These are phyloP conservation scores for Fragum sueziense DNA, from an alignment of 2,888 invertebrate genomes.

Conservation along the genomic window DNA sequence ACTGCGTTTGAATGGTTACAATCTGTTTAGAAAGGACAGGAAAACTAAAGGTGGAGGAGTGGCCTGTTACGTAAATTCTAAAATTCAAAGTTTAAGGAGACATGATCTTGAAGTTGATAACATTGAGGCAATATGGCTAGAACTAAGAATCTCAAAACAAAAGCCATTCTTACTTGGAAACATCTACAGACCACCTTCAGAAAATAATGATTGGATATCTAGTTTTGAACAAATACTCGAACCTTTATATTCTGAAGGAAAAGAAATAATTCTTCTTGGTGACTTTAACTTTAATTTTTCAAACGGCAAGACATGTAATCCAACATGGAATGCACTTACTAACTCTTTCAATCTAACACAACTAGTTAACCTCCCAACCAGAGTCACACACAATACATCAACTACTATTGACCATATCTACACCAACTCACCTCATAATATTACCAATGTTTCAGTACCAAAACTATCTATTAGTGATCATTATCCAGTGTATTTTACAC, in stretches of 20 bases:
- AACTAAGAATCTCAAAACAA: constrained; percentile 5
- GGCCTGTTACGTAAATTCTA: constrained; percentile 16
- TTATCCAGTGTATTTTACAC: constrained; percentile 19
- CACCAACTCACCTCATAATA: constrained; percentile 12
- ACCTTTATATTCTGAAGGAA: constrained; percentile 7
- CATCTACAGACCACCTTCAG: constrained; percentile 17
- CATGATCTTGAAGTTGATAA: neutral
- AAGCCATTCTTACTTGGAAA: constrained; percentile 8
- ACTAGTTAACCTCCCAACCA: constrained; percentile 19
- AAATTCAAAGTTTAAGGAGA: constrained; percentile 68
- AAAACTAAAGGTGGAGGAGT: too few relatives aligned
- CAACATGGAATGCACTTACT: constrained; percentile 6
- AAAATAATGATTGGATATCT: neutral
- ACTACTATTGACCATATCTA: constrained; percentile 27
- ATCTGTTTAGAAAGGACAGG: too few relatives aligned
- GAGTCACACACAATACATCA: constrained; percentile 18
- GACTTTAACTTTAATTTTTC: constrained; percentile 16
- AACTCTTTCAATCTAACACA: constrained; percentile 23
- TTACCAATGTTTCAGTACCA: constrained; percentile 11
- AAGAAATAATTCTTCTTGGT: constrained; percentile 17
- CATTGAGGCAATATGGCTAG: constrained; percentile 9
- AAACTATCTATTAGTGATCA: constrained; percentile 24
- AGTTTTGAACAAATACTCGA: constrained; percentile 1
- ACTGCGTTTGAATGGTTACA: too few relatives aligned
- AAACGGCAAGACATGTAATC: neutral